Conservation (phyloP, 2,888 invertebrate genomes). For the Sericinus montela region DNA sequence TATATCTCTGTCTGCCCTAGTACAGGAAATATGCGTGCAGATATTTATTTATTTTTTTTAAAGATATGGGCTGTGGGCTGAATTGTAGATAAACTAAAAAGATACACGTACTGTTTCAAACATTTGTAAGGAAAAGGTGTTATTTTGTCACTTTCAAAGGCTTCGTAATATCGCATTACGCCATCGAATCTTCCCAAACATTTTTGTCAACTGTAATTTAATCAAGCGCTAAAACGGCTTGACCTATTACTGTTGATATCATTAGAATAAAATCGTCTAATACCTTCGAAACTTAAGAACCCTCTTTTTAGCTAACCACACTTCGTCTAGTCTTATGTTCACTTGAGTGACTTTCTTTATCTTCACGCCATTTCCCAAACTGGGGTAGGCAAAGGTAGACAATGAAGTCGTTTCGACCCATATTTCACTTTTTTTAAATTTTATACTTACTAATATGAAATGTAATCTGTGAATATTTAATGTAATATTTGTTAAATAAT, state of each 20-base stretch:
- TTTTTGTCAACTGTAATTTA: slow-evolving; percentile 19
- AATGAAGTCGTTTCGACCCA: too few species aligned
- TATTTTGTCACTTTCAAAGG: slow-evolving; percentile 9
- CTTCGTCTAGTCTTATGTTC: slow-evolving; percentile 19
- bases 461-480: too few species aligned
- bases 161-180: slow-evolving; percentile 11
- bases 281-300: slow-evolving; percentile 20
- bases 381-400: too few species aligned
- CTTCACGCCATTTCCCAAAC: not conserved
- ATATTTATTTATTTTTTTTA: too few species aligned
- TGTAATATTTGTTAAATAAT: too few species aligned
- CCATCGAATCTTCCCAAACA: slow-evolving; percentile 4
- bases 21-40: too few species aligned
- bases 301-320: slow-evolving; percentile 18
- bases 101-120: too few species aligned
- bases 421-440: too few species aligned
- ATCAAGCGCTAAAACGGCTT: slow-evolving; percentile 22
- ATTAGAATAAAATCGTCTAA: slow-evolving; percentile 19
- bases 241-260: slow-evolving; percentile 24
- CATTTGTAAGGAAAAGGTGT: not conserved
- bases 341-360: slow-evolving; percentile 18
- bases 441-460: too few species aligned
- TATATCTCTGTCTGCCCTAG: too few species aligned
- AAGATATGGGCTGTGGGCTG: too few species aligned
- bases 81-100: too few species aligned